These are phyloP conservation scores for Psittacula derbiana DNA, from an alignment of 2,797 vertebrate genomes.

Conservation along the genomic window DNA sequence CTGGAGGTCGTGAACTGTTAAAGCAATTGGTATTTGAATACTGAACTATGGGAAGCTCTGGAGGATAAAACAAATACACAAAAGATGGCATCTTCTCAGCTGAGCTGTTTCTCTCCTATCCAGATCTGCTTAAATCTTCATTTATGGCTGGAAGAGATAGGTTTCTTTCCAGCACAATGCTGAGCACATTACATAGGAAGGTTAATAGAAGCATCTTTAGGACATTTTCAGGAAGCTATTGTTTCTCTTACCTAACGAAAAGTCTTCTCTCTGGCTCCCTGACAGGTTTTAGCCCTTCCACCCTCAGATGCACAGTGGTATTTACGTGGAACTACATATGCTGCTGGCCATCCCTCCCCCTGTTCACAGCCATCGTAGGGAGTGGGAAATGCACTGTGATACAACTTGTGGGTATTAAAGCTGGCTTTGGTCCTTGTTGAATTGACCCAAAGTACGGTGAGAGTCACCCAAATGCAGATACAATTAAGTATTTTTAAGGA, in stretches of 20 bases:
- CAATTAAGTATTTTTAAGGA: background rate
- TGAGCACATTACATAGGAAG: background rate
- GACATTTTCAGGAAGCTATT: background rate
- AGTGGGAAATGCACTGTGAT: background rate
- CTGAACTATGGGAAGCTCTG: background rate
- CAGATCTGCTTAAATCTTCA: background rate
- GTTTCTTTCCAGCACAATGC: background rate
- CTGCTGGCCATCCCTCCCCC: too few species aligned
- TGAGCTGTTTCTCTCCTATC: background rate
- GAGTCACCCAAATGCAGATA: background rate
- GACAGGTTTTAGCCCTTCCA: background rate
- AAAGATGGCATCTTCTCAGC: background rate
- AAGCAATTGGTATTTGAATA: background rate
- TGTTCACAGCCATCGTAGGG: background rate
- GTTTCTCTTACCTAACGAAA: background rate
- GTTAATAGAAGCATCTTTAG: background rate
- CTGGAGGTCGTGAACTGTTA: background rate
- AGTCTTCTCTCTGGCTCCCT: background rate
- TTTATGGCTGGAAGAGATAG: background rate
- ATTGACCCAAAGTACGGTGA: background rate
- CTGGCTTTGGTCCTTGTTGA: background rate
- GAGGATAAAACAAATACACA: background rate
- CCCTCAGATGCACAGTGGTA: background rate
- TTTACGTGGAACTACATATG: background rate
- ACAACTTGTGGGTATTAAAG: background rate